Conservation (phyloP, 2,797 vertebrate species). For the Macroramphosus scolopax region DNA sequence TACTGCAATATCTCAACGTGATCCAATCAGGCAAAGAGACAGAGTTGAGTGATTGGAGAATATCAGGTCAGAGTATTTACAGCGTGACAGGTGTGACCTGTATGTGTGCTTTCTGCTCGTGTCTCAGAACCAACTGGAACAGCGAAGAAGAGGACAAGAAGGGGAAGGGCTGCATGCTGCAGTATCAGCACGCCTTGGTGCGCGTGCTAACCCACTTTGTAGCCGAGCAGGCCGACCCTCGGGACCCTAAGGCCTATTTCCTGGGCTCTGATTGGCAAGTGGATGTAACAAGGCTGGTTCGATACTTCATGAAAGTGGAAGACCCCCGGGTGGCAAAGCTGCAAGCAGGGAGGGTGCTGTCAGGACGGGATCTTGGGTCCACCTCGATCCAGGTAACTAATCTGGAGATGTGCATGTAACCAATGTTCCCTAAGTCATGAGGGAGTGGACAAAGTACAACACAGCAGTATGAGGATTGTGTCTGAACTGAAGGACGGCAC, state of each 20-base stretch:
- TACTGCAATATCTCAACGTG: constrained; percentile 38
- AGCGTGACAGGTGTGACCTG: constrained; percentile 43
- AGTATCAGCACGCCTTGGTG: constrained; percentile 88
- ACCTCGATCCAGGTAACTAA: constrained; percentile 87
- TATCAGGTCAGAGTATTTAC: constrained; percentile 37
- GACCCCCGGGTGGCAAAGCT: constrained; percentile 85
- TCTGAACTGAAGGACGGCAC: no score
- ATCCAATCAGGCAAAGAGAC: constrained; percentile 65
- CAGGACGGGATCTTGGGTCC: constrained; percentile 87
- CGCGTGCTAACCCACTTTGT: constrained; percentile 89
- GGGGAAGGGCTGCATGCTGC: constrained; percentile 87
- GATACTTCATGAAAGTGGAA: constrained; percentile 91
- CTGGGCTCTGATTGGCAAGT: constrained; percentile 93
- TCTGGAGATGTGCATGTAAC: not conserved
- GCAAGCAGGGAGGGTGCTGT: constrained; percentile 83
- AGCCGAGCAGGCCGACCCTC: constrained; percentile 79
- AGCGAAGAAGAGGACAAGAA: constrained; percentile 86
- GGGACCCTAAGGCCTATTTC: constrained; percentile 78
- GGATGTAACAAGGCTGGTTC: constrained; percentile 87
- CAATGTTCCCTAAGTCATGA: no score
- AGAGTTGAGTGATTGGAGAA: constrained; percentile 42
- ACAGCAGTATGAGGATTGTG: no score
- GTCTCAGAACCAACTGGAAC: constrained; percentile 81
- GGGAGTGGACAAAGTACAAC: no score
- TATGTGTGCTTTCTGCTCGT: constrained; percentile 33